phyloP scores from a whole-genome alignment of 2,888 invertebrate species.

The Caradrina clavipalpis region DNA sequence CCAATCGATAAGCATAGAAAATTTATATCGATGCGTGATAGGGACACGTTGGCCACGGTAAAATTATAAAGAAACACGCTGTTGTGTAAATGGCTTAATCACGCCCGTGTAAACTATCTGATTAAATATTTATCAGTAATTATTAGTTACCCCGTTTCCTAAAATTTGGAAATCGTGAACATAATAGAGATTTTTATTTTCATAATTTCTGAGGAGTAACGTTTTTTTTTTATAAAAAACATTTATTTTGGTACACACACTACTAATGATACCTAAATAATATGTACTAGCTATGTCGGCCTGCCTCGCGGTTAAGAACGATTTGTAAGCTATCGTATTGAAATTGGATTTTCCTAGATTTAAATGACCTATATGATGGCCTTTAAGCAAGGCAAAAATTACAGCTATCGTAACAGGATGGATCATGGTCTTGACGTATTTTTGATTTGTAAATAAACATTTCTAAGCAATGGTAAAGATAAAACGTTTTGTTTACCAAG shows the following conservation, averaged over 20 bases:
- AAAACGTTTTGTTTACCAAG: too few species aligned
- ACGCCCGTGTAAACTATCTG: conserved; percentile 27
- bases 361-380: too few species aligned
- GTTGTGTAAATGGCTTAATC: conserved; percentile 52
- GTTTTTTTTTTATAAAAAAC: neutral
- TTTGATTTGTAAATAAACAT: too few species aligned
- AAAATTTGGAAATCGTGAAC: neutral
- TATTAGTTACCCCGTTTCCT: conserved; percentile 17
- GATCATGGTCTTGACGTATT: too few species aligned
- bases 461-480: too few species aligned
- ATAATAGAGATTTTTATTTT: neutral
- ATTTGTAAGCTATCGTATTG: too few species aligned
- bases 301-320: too few species aligned
- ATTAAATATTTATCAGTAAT: conserved; percentile 43
- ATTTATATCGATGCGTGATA: conserved; percentile 44
- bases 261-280: too few species aligned
- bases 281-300: too few species aligned
- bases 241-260: neutral
- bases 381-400: too few species aligned
- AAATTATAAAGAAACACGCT: conserved; percentile 42
- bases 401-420: too few species aligned
- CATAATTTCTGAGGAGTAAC: neutral
- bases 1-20: conserved; percentile 59
- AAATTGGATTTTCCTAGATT: too few species aligned
- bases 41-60: conserved; percentile 32